A percentile compares a stretch with the other conserved stretches of the same genome.
phyloP scores from a whole-genome alignment of 2,888 invertebrate species.

The Dorcus hopei region DNA sequence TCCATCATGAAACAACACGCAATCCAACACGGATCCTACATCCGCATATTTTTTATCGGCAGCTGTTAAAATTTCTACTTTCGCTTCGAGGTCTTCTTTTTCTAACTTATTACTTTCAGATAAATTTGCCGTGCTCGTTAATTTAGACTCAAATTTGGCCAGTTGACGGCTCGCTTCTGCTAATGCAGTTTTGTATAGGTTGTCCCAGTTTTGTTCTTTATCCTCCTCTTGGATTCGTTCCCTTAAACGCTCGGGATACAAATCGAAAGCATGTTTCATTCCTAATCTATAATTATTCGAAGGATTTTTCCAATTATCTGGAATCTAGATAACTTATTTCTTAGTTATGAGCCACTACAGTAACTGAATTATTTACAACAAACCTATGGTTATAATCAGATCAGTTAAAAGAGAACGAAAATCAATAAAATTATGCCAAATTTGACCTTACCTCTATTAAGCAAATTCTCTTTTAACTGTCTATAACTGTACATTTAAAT shows the following conservation, averaged over 20 bases:
- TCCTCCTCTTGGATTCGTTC: conserved; percentile 75
- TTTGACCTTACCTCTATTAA: too few relatives aligned
- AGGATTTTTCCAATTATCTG: conserved; percentile 78
- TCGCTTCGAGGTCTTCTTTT: conserved; percentile 86
- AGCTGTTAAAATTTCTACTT: conserved; percentile 75
- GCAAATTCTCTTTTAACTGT: too few relatives aligned
- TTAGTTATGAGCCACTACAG: background rate
- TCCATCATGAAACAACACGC: conserved; percentile 92
- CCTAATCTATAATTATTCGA: conserved; percentile 84
- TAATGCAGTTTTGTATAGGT: conserved; percentile 71
- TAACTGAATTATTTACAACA: background rate
- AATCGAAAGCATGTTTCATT: conserved; percentile 76
- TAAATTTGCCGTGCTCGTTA: conserved; percentile 18
- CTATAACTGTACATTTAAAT: too few relatives aligned
- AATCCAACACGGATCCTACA: conserved; percentile 87
- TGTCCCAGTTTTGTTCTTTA: conserved; percentile 82
- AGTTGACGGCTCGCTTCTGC: conserved; percentile 76
- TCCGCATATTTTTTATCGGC: conserved; percentile 88
- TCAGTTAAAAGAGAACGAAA: background rate
- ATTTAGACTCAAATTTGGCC: conserved; percentile 66
- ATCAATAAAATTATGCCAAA: background rate
- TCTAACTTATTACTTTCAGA: conserved; percentile 71
- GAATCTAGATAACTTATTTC: conserved; percentile 59
- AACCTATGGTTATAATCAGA: background rate
- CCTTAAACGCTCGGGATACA: conserved; percentile 81